Evolutionary conservation across 2,888 invertebrate genomes (phyloP).

Genomic region (Brenthis ino): DNA sequence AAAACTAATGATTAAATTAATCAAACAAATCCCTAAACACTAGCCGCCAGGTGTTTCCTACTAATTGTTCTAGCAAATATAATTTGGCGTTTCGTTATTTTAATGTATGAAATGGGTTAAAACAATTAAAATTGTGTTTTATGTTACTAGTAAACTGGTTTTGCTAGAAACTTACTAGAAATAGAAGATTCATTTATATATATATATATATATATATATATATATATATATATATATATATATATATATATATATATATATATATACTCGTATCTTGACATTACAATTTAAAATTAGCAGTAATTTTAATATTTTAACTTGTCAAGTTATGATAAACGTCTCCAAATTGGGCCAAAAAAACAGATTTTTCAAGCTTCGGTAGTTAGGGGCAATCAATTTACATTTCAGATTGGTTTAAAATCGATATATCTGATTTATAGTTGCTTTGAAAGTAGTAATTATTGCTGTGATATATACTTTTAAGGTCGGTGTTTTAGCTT

Average conservation of each 20-base stretch:
- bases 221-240: no score
- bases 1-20: slow-evolving; percentile 15
- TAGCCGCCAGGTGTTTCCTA: slow-evolving; percentile 4
- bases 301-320: slow-evolving; percentile 14
- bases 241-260: no score
- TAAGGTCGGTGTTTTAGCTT: not conserved
- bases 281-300: slow-evolving; percentile 2
- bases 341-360: slow-evolving; percentile 15
- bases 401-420: slow-evolving; percentile 18
- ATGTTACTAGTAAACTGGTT: no score
- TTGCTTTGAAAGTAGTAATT: not conserved
- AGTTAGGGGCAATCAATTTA: slow-evolving; percentile 18
- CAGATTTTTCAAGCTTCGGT: not conserved
- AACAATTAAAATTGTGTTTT: no score
- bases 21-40: slow-evolving; percentile 13
- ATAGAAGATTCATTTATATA: no score
- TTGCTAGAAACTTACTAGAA: no score
- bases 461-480: slow-evolving; percentile 6
- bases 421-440: slow-evolving; percentile 15
- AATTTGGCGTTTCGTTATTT: not conserved
- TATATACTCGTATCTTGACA: no score
- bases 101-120: no score
- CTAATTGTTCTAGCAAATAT: slow-evolving; percentile 10
- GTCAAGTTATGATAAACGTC: slow-evolving; percentile 11
- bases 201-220: no score